Percentiles rank a stretch among this genome's conserved stretches.
phyloP scores from a whole-genome alignment of 2,113 vertebrate genomes.

The Nematolebias whitei region DNA sequence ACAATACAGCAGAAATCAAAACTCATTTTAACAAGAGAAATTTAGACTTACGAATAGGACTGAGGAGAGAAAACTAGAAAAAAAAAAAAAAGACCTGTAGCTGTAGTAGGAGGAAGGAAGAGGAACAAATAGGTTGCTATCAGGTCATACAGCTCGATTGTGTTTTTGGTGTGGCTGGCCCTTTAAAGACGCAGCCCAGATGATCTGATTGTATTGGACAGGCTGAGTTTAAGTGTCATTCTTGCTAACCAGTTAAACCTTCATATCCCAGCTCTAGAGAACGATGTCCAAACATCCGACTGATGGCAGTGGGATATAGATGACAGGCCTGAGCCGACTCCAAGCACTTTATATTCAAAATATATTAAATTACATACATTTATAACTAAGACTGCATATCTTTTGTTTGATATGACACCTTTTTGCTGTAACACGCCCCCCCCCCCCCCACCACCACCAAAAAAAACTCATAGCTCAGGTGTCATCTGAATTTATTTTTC shows the following conservation, averaged over 20 bases:
- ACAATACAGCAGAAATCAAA: slow-evolving; percentile 6
- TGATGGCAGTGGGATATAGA: slow-evolving; percentile 6
- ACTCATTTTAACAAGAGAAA: not conserved
- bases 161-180: slow-evolving; percentile 55
- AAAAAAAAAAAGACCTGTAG: not conserved
- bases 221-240: slow-evolving; percentile 63
- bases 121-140: slow-evolving; percentile 24
- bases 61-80: not conserved
- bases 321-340: slow-evolving; percentile 8
- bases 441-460: too few relatives aligned
- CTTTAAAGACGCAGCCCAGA: slow-evolving; percentile 53
- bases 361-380: not conserved
- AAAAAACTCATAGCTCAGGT: not conserved
- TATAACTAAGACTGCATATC: not conserved
- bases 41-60: slow-evolving; percentile 7
- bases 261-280: slow-evolving; percentile 45
- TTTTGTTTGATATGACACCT: too few relatives aligned
- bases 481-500: too few relatives aligned
- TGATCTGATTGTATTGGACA: slow-evolving; percentile 72
- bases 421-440: too few relatives aligned
- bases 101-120: not conserved
- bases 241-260: slow-evolving; percentile 57
- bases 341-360: not conserved
- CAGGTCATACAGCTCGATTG: slow-evolving; percentile 49
- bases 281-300: slow-evolving; percentile 16